Conservation (phyloP, 2,888 invertebrate genomes). For the Cataglyphis albicans region DNA sequence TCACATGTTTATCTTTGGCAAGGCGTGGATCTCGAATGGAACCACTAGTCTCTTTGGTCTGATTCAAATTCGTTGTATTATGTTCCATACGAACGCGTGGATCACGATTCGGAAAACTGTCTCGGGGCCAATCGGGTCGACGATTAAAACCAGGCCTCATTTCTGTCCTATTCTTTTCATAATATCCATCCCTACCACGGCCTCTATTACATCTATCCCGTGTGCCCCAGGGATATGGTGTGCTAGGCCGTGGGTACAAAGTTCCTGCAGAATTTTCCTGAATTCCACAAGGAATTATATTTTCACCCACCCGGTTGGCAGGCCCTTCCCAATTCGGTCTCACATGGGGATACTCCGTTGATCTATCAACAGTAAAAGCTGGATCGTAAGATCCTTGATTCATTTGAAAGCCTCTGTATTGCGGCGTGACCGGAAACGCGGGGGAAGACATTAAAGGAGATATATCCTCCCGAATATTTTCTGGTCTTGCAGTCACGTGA, state of each 20-base stretch:
- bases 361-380: constrained; percentile 63
- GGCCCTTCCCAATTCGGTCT: constrained; percentile 72
- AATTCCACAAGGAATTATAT: constrained; percentile 56
- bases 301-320: constrained; percentile 33
- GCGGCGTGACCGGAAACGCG: constrained; percentile 57
- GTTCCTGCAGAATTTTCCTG: constrained; percentile 39
- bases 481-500: constrained; percentile 54
- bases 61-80: constrained; percentile 27
- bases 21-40: constrained; percentile 76
- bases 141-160: constrained; percentile 68
- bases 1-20: constrained; percentile 72
- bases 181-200: constrained; percentile 68
- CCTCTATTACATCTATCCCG: constrained; percentile 61
- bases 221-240: constrained; percentile 68
- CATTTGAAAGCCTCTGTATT: constrained; percentile 61
- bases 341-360: constrained; percentile 71
- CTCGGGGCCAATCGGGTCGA: constrained; percentile 68
- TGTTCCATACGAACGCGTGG: constrained; percentile 71
- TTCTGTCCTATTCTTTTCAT: constrained; percentile 72
- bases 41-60: constrained; percentile 54
- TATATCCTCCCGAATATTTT: constrained; percentile 51
- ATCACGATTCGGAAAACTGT: constrained; percentile 67
- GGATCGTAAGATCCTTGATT: constrained; percentile 60
- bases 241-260: constrained; percentile 61
- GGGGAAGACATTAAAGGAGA: constrained; percentile 67